Base-by-base conservation (phyloP, 2,113 vertebrate species). In the Rallus limicola region DNA sequence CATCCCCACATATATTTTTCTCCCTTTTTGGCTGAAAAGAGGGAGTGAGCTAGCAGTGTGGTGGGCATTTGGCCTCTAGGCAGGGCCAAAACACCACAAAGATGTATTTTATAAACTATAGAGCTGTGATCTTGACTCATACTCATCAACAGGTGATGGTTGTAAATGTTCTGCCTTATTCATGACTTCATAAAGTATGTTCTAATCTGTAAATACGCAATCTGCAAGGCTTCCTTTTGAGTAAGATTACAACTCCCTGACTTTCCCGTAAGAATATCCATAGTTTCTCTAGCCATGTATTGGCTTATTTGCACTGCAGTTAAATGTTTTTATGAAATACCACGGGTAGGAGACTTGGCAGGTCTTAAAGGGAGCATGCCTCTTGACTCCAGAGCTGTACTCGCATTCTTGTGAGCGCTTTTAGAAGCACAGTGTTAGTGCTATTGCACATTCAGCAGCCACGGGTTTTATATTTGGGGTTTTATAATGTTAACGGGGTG, bases 381-480 rank as follows among this genome's bases (percentile, higher is more conserved):
- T 71, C 8, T 48, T 63, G 6, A 28, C 52, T 44, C 20, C 42
- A 82, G 26, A 62, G 46, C 31, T 82, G 76, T 60, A 60, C 38
- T 28, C 11, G 2, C 9, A 0, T 34, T 74, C 52, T 42, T 69
- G 33, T 58, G 36, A 38, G 82, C 1, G 0, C 6, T 72, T 79
- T 3, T 18, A 23, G 40, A 79, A 33, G 20, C 21, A 72, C 33
- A 74, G 5, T 52, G 6, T 44, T 18, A 16, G 36, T 33, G 50
- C 46, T 11, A 5, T 24, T 67, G 10, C 36, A 8, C 4, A 0
- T 52, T 7, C 0, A 11, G 5, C 23, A 24, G 34, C 5, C 2
- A 1, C 0, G 2, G 12, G 13, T 13, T 78, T 70, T 62, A 4
- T 9, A 3, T 2, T 0, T 6, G 16, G 24, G 7, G 5, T 17